Percentiles rank a stretch among this genome's conserved stretches.
These are phyloP conservation scores for Poicephalus meyeri DNA, from an alignment of 2,113 vertebrate genomes.

Conservation along the genomic window DNA sequence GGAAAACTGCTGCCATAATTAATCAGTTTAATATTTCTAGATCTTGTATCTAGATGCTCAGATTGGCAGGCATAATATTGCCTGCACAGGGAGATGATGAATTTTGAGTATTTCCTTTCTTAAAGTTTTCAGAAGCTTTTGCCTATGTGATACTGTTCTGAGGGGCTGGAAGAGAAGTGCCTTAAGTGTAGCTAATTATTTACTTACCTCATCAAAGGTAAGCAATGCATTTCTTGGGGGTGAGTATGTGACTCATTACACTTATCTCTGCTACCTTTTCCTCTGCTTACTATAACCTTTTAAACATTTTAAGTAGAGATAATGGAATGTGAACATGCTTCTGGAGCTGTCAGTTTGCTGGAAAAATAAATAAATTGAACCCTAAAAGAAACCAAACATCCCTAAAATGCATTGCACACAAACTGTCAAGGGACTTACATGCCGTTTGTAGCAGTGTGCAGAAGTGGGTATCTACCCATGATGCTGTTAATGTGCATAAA, in stretches of 20 bases:
- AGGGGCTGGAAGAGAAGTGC: not conserved
- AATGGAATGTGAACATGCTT: not conserved
- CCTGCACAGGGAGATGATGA: not conserved
- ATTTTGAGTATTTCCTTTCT: not conserved
- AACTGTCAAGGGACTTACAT: not conserved
- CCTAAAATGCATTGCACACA: not conserved
- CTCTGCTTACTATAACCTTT: not conserved
- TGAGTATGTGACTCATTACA: constrained; percentile 25
- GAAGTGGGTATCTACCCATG: not conserved
- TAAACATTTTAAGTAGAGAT: not conserved
- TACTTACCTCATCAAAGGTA: constrained; percentile 39
- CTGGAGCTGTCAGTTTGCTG: not conserved
- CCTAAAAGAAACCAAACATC: not conserved
- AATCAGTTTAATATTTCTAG: not conserved
- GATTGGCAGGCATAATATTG: not conserved
- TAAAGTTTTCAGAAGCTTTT: not conserved
- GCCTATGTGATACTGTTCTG: not conserved
- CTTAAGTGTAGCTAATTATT: constrained; percentile 42
- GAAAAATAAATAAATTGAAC: not conserved
- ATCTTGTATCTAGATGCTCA: not conserved
- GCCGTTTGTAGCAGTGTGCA: not conserved
- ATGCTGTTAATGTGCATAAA: not conserved
- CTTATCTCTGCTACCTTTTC: constrained; percentile 25
- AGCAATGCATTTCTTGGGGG: not conserved
- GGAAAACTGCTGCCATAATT: not conserved